These are phyloP conservation scores for Tromatobia lineatoria DNA, from an alignment of 2,888 invertebrate genomes.

Conservation along the genomic window DNA sequence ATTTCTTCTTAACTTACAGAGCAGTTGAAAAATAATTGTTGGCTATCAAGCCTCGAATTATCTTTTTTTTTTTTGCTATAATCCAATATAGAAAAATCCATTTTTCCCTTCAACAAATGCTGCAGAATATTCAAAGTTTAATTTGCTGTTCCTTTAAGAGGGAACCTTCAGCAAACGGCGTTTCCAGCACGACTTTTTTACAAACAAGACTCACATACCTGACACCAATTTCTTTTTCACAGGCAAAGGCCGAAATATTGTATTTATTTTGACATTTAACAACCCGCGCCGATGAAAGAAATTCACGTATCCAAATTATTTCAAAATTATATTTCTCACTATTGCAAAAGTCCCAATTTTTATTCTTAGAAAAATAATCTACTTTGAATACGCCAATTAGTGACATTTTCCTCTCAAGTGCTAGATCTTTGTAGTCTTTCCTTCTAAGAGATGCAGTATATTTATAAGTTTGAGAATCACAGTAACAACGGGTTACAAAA, in stretches of 20 bases:
- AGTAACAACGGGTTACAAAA: slow-evolving; percentile 50
- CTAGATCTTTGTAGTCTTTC: slow-evolving; percentile 48
- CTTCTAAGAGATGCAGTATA: slow-evolving; percentile 20
- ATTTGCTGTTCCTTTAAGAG: background rate
- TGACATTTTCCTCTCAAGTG: slow-evolving; percentile 15
- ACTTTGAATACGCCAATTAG: background rate
- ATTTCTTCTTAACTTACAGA: background rate
- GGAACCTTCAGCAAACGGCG: background rate
- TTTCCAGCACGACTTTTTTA: background rate
- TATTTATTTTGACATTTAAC: background rate
- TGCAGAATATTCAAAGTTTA: background rate
- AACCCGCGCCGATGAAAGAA: background rate
- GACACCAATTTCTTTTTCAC: background rate
- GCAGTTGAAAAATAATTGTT: background rate
- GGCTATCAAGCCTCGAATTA: background rate
- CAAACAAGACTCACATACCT: background rate
- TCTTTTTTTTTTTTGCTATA: background rate
- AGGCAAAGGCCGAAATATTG: background rate
- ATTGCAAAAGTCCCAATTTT: background rate
- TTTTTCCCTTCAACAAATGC: background rate
- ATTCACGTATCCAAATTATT: background rate
- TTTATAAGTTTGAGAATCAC: slow-evolving; percentile 48
- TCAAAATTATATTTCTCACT: background rate
- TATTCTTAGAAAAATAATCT: slow-evolving; percentile 16
- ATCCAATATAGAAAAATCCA: background rate